A percentile compares a stretch with the other conserved stretches of the same genome.
phyloP scores from a whole-genome alignment of 2,797 vertebrate species.

The Rhodeus uyekii region DNA sequence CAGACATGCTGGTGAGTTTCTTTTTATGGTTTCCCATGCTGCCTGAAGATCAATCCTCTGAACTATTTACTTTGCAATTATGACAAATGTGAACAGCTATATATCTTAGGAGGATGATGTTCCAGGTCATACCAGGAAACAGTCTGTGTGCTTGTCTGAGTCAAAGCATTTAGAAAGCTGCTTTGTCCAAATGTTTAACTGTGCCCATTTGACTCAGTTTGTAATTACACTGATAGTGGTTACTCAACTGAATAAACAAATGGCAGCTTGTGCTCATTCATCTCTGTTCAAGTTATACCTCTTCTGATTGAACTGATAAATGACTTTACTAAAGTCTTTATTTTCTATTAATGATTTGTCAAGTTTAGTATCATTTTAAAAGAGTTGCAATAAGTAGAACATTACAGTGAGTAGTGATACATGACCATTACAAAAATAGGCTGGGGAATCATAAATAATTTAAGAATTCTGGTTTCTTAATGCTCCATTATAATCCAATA shows the following conservation, averaged over 20 bases:
- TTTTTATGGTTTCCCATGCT: constrained; percentile 1
- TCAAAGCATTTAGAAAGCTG: constrained; percentile 11
- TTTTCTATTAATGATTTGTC: background rate
- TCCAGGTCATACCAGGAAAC: constrained; percentile 13
- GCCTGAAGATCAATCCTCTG: background rate
- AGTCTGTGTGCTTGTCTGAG: constrained; percentile 5
- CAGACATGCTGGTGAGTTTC: constrained; percentile 66
- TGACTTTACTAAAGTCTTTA: background rate
- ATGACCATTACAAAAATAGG: background rate
- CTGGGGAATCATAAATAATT: background rate
- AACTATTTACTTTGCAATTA: constrained; percentile 9
- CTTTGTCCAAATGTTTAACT: constrained; percentile 28
- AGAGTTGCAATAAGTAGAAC: background rate
- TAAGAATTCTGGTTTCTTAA: background rate
- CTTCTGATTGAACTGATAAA: background rate
- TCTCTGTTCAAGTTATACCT: background rate
- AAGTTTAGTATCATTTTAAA: background rate
- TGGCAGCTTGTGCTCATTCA: background rate
- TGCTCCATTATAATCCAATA: background rate
- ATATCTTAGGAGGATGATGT: background rate
- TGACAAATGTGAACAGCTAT: background rate
- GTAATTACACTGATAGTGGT: constrained; percentile 14
- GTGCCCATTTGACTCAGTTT: constrained; percentile 8
- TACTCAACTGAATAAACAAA: constrained; percentile 14
- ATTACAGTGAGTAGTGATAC: background rate